Evolutionary conservation across 1,140 invertebrate species (phyloP).

Genomic region (Phymorhynchus buccinoides): DNA sequence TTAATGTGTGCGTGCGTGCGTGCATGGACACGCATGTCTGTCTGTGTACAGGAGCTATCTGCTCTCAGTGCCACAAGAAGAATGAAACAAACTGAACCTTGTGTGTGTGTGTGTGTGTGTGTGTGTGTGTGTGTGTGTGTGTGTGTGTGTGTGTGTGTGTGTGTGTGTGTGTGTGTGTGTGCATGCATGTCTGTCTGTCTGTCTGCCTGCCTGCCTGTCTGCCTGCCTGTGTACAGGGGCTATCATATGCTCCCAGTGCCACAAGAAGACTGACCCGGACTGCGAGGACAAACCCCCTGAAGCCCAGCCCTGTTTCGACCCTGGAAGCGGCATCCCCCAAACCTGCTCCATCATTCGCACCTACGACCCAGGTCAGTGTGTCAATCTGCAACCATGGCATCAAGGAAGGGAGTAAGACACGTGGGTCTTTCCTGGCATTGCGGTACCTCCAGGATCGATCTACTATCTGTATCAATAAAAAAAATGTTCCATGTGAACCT

Average conservation of each 20-base stretch:
- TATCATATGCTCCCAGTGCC: constrained; percentile 33
- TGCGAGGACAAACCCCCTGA: constrained; percentile 23
- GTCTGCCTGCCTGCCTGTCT: background rate
- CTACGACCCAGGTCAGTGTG: background rate
- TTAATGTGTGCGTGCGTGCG: constrained; percentile 18
- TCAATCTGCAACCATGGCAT: too few relatives aligned
- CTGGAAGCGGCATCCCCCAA: constrained; percentile 22
- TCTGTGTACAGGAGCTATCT: background rate
- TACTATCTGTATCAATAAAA: too few relatives aligned
- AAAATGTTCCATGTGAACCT: too few relatives aligned
- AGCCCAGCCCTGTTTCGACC: constrained; percentile 28
- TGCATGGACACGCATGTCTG: background rate
- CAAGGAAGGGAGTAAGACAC: too few relatives aligned
- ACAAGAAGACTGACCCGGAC: background rate
- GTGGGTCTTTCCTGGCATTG: too few relatives aligned
- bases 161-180: background rate
- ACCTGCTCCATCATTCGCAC: constrained; percentile 28
- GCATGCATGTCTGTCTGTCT: background rate
- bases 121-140: background rate
- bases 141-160: background rate
- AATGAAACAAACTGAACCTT: background rate
- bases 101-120: background rate
- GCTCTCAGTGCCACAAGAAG: too few relatives aligned
- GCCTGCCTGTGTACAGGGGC: background rate
- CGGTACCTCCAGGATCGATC: too few relatives aligned